Evolutionary conservation across 2,113 vertebrate species (phyloP), one percentile per base, ranked within the genome.

Genomic region (Fukomys damarensis): DNA sequence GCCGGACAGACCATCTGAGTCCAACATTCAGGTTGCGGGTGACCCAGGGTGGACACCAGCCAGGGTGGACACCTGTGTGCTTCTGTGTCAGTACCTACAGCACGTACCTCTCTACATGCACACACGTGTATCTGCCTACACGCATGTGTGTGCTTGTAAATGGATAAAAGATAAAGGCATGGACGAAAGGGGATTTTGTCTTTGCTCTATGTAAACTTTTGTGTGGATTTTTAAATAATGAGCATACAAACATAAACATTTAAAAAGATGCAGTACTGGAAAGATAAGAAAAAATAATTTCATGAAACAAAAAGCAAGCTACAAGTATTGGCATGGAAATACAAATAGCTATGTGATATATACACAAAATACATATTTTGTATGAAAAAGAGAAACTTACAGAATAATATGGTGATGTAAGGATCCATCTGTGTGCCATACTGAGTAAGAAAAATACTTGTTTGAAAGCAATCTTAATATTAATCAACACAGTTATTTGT

Each of bases 341-440:
- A 84, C 8, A 52, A 43, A 65, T 63, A 83, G 8, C 35, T 41
- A 46, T 59, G 86, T 5, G 4, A 12, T 80, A 46, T 72, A 41
- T 72, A 56, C 56, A 11, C 20, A 82, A 83, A 66, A 77, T 89
- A 59, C 2, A 22, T 59, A 79, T 93, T 93, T 85, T 56, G 85
- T 89, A 17, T 66, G n/a, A 92, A 86, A 92, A 91, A 88, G 28
- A 96, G 28, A 32, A 66, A 93, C 22, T 65, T 83, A 49, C 26
- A 49, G 74, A 49, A 49, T 32, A 30, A 49, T 30, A 17, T 17
- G 43, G 74, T 30, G 7, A 46, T 49, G 58, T 65, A 32, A 58
- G 30, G 2, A 77, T 32, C 20, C 49, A 17, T 68, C 58, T 26
- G 14, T 13, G 79, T 49, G 87, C 28, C 77, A 12, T 65, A 41